These are phyloP conservation scores for Diplodus puntazzo DNA, from an alignment of 2,797 vertebrate species.

Conservation along the genomic window DNA sequence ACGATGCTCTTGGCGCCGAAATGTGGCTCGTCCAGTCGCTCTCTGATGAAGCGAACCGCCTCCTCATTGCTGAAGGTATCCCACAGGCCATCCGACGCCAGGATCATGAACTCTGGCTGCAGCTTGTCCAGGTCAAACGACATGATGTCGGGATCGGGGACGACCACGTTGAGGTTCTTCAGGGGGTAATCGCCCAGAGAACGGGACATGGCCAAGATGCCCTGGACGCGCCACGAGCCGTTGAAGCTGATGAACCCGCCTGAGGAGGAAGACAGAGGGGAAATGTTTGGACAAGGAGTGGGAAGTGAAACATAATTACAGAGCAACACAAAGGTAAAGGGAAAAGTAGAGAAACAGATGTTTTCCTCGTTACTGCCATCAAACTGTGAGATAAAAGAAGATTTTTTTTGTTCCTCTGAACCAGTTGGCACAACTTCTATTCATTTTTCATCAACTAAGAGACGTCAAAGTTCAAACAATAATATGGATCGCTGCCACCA, in stretches of 20 bases:
- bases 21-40: constrained; percentile 97
- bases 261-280: constrained; percentile 62
- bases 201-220: constrained; percentile 98
- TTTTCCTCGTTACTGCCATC: constrained; percentile 10
- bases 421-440: constrained; percentile 7
- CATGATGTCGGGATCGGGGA: constrained; percentile 95
- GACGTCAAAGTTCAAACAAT: constrained; percentile 17
- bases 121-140: constrained; percentile 98
- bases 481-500: constrained; percentile 11
- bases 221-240: constrained; percentile 98
- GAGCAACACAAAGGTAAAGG: constrained; percentile 13
- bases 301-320: neutral
- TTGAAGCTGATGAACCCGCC: constrained; percentile 99
- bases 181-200: constrained; percentile 97
- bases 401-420: constrained; percentile 11
- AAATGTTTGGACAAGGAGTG: constrained; percentile 40
- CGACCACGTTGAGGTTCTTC: constrained; percentile 96
- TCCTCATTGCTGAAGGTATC: constrained; percentile 99
- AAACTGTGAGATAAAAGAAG: neutral
- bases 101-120: constrained; percentile 98
- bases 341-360: constrained; percentile 38
- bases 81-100: constrained; percentile 98
- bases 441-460: constrained; percentile 23
- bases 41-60: constrained; percentile 96
- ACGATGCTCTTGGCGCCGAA: constrained; percentile 98